Percentiles rank a stretch among this genome's conserved stretches.
These are phyloP conservation scores for Callorhinus ursinus DNA, from an alignment of 2,113 vertebrate species.

Conservation along the genomic window DNA sequence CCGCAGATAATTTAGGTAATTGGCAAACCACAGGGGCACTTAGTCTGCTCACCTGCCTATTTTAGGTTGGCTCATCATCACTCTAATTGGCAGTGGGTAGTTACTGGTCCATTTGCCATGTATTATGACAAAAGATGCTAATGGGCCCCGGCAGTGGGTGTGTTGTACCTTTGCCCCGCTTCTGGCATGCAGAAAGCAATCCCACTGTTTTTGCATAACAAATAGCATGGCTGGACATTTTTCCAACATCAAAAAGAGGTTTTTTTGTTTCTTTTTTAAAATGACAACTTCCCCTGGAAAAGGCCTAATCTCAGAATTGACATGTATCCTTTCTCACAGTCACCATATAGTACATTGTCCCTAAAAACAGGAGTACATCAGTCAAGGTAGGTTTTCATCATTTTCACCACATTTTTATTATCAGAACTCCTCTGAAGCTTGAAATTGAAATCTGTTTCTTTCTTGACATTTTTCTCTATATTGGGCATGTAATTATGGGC, in stretches of 20 bases:
- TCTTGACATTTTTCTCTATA: slow-evolving; percentile 78
- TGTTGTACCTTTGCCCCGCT: slow-evolving; percentile 81
- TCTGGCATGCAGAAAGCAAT: slow-evolving; percentile 78
- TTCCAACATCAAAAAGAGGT: slow-evolving; percentile 69
- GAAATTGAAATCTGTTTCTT: slow-evolving; percentile 78
- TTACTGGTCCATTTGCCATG: slow-evolving; percentile 85
- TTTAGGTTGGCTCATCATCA: slow-evolving; percentile 87
- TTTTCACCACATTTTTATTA: slow-evolving; percentile 76
- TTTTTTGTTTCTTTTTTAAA: slow-evolving; percentile 62
- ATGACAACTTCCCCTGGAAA: slow-evolving; percentile 61
- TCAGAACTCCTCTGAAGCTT: slow-evolving; percentile 80
- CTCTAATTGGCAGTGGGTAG: slow-evolving; percentile 87
- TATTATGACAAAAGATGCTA: slow-evolving; percentile 87
- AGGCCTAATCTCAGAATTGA: slow-evolving; percentile 62
- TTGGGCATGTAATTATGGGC: slow-evolving; percentile 75
- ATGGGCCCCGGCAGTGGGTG: slow-evolving; percentile 80
- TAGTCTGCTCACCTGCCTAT: slow-evolving; percentile 85
- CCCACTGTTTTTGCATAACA: slow-evolving; percentile 77
- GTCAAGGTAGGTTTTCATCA: slow-evolving; percentile 67
- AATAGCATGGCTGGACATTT: slow-evolving; percentile 74
- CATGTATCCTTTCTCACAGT: slow-evolving; percentile 52
- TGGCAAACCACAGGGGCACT: slow-evolving; percentile 87
- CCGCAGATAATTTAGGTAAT: slow-evolving; percentile 89
- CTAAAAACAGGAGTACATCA: slow-evolving; percentile 71
- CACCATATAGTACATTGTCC: background rate